phyloP scores from a whole-genome alignment of 2,888 invertebrate species.

The Leptura quadrifasciata region DNA sequence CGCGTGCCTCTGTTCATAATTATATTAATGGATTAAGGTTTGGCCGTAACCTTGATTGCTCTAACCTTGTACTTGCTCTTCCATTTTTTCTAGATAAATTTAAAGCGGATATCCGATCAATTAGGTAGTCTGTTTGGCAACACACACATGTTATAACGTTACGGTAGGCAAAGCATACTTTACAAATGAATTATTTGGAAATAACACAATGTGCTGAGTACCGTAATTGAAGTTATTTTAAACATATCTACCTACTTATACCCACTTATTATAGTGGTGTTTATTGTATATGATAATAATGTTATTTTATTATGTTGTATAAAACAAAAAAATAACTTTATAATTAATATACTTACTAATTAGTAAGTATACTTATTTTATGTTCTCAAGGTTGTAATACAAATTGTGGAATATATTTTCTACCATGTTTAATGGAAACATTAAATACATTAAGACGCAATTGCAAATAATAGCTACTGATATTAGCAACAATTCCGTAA shows the following conservation, averaged over 20 bases:
- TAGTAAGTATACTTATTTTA: neutral
- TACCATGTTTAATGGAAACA: neutral
- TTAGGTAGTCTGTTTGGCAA: slow-evolving; percentile 31
- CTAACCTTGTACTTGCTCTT: slow-evolving; percentile 40
- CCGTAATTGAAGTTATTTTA: slow-evolving; percentile 9
- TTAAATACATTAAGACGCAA: no score
- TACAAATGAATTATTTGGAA: slow-evolving; percentile 9
- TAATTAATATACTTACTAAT: neutral
- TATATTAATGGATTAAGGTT: slow-evolving; percentile 28
- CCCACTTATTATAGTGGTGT: neutral
- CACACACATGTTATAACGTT: slow-evolving; percentile 15
- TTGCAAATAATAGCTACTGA: no score
- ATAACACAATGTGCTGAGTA: neutral
- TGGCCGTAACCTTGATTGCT: slow-evolving; percentile 38
- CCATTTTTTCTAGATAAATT: slow-evolving; percentile 14
- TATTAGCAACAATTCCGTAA: no score
- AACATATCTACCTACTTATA: neutral
- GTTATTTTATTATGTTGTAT: slow-evolving; percentile 7
- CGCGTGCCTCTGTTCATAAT: slow-evolving; percentile 32
- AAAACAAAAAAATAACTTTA: neutral
- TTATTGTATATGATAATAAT: neutral
- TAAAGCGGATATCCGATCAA: slow-evolving; percentile 42
- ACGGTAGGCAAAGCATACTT: slow-evolving; percentile 21
- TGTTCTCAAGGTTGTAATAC: neutral
- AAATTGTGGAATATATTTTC: neutral